Base-by-base conservation (phyloP, 2,888 invertebrate genomes). In the Hofmannophila pseudospretella region DNA sequence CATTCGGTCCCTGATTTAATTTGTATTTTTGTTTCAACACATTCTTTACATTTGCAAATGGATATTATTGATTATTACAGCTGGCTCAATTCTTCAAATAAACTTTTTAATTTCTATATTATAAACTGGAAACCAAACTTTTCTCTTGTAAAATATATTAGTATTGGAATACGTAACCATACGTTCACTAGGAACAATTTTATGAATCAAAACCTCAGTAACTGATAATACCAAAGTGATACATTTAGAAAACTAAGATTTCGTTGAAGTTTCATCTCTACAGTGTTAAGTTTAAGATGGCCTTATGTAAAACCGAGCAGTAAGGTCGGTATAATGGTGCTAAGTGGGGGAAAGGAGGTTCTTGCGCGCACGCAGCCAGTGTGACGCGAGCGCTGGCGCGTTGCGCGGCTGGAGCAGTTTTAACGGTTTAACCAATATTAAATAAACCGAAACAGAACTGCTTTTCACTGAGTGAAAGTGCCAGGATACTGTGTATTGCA, bases 391-490 rank as follows among this genome's bases (percentile, higher is more conserved):
- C 60, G 50, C 35, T 42, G 46, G 32, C 28, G 34, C 34, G 32
- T 12, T 27, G 13, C 37, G 47, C 52, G 36, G 47, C 52, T 45
- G 49, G 47, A 58, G 57, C 60, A 57, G 69, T 67, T 72, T 65
- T 74, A 66, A 67, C 71, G 72, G 58, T 73, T 70, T 54, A 52
- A 16, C 5, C 16, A 16, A 26, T 45, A 44, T 28, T 37, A 44
- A 41, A 43, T 50, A 67, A 72, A 69, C 66, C 76, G 74, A 73
- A 45, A 67, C 58, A 75, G 74, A 70, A 71, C 73, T 68, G 65
- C 59, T 65, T 59, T 53, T 38, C 39, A 46, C 43, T 51, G 44
- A 80, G 80, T 81, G 79, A 80, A 79, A 81, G 81, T 80, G 74
- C 54, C 53, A 58, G 56, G 51, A 61, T 60, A 51, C 54, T 62